These are phyloP conservation scores for Mastomys coucha DNA, from an alignment of 2,113 vertebrate species.

Conservation along the genomic window DNA sequence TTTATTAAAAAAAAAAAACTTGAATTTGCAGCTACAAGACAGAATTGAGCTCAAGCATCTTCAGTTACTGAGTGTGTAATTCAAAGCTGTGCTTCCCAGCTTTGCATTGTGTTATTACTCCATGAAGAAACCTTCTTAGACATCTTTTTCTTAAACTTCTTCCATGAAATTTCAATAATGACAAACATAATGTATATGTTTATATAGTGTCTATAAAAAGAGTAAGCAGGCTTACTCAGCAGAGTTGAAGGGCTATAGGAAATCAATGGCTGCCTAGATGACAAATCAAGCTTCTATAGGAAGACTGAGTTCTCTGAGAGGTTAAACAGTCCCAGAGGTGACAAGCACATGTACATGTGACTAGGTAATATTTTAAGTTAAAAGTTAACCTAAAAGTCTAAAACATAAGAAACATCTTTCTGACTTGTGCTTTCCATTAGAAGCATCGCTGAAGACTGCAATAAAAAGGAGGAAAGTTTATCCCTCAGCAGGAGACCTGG, in stretches of 20 bases:
- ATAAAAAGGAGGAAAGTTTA: not conserved
- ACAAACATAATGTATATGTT: not conserved
- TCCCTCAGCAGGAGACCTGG: not conserved
- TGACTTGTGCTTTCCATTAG: not conserved
- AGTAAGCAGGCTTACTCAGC: not conserved
- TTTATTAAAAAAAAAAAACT: not conserved
- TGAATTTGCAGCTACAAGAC: conserved; percentile 50
- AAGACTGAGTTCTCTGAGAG: not conserved
- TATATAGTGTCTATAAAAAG: not conserved
- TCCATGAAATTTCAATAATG: conserved; percentile 37
- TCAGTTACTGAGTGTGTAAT: not conserved
- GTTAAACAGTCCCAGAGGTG: not conserved
- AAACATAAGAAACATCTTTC: not conserved
- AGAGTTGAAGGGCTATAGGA: not conserved
- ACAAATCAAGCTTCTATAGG: not conserved
- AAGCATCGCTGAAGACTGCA: not conserved
- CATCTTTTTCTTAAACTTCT: not conserved
- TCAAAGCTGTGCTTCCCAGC: not conserved
- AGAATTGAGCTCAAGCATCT: not conserved
- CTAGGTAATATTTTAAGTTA: conserved; percentile 15
- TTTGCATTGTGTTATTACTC: not conserved
- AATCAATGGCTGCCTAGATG: not conserved
- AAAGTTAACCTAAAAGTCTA: not conserved
- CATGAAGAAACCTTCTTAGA: not conserved
- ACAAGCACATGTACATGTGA: not conserved